These are phyloP conservation scores for Plestiodon gilberti DNA, from an alignment of 2,113 vertebrate species.

Conservation along the genomic window DNA sequence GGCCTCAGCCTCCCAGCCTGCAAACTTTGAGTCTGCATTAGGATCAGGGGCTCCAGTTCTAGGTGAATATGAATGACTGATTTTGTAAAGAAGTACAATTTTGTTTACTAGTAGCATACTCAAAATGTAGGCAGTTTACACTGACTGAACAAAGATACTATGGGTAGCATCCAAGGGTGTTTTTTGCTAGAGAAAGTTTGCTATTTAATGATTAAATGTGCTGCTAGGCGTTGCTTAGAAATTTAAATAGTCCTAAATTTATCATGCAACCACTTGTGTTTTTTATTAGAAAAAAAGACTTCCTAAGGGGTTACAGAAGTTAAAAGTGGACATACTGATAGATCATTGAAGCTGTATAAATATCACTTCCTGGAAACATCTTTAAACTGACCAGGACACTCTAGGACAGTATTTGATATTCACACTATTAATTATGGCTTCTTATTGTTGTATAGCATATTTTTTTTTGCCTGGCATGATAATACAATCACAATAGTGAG, in stretches of 20 bases:
- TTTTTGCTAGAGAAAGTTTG: not conserved
- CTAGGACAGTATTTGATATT: not conserved
- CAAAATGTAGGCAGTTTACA: not conserved
- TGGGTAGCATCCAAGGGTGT: not conserved
- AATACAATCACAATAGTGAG: not conserved
- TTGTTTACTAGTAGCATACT: not conserved
- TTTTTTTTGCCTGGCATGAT: not conserved
- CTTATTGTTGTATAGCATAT: not conserved
- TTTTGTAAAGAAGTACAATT: not conserved
- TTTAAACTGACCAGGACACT: not conserved
- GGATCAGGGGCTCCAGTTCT: not conserved
- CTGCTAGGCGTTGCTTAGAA: not conserved
- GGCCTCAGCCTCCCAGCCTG: not conserved
- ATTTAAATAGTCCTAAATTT: not conserved
- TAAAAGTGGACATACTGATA: slow-evolving; percentile 24
- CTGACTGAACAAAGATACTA: no score
- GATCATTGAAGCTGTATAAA: not conserved
- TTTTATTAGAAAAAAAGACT: slow-evolving; percentile 30
- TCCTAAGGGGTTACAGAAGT: slow-evolving; percentile 27
- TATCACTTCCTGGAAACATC: no score
- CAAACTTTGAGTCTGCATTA: not conserved
- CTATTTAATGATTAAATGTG: not conserved
- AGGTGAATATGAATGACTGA: not conserved
- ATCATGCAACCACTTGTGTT: not conserved
- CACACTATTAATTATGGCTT: not conserved